Evolutionary conservation across 2,888 invertebrate species (phyloP), one percentile per base, ranked within the genome.

Genomic region (Diabrotica balteata): DNA sequence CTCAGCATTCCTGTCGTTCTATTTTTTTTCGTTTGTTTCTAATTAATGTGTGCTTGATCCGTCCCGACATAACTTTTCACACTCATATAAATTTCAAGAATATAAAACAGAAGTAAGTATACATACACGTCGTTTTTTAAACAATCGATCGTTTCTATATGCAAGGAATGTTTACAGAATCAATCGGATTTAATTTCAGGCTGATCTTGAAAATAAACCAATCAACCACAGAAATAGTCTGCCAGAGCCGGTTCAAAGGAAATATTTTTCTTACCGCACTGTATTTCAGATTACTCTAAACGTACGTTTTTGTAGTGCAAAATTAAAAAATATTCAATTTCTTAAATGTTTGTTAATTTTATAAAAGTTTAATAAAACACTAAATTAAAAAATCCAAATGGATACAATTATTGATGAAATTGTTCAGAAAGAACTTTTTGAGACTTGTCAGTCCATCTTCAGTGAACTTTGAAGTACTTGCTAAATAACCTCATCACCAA

Each of bases 121-220:
- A 47, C 10, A 47, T 47, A 9, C 10, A 47, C 47, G 10, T 47
- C 10, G 8, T 6, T 47, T 47, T 47, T 47, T 47, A 47, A 47
- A 47, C 32, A 32, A 32, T 8, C 47, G 10, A 58, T 58, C 44
- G 50, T 6, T 63, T 63, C 63, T 58, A 58, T 63, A 63, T 63
- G 8, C 58, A 22, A 47, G 17, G 63, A 63, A 51, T 63, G 63
- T 63, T 63, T 63, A 58, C 58, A 54, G 51, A 57, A 53, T 42
- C 22, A 51, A 63, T 51, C 63, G 5, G 11, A 8, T 42, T 62
- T n/a, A 46, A 50, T 55, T 63, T 63, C 47, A 63, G n/a, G 32
- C 58, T 51, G 44, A 50, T 49, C 43, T 58, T 57, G 57, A 50
- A 63, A 63, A 63, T 63, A 63, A 63, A 63, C 63, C 52, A 45